phyloP scores from a whole-genome alignment of 2,113 vertebrate genomes.

The Podarcis raffonei region DNA sequence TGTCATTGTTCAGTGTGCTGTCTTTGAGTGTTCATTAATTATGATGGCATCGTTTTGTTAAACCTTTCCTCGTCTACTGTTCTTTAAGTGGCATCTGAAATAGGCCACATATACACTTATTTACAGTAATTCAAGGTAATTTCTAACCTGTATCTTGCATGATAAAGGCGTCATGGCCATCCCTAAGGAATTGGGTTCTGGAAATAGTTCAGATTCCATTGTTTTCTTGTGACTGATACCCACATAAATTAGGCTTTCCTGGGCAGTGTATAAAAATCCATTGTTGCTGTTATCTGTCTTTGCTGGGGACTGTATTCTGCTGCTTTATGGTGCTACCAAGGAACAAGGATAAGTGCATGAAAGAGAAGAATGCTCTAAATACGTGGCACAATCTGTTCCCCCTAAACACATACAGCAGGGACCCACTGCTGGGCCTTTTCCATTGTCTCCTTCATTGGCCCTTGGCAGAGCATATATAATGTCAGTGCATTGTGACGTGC shows the following conservation, averaged over 20 bases:
- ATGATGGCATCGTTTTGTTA: slow-evolving; percentile 59
- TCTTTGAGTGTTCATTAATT: slow-evolving; percentile 78
- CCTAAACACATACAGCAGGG: background rate
- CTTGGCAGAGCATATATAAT: background rate
- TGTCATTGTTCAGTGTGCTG: slow-evolving; percentile 59
- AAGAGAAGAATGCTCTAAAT: background rate
- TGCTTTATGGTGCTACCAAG: background rate
- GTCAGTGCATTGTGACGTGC: background rate
- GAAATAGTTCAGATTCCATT: background rate
- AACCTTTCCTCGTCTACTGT: slow-evolving; percentile 47
- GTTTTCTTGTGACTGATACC: background rate
- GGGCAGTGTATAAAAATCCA: background rate
- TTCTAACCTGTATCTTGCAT: slow-evolving; percentile 10
- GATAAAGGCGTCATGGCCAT: background rate
- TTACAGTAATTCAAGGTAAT: slow-evolving; percentile 48
- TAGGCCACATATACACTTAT: slow-evolving; percentile 6
- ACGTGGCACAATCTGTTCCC: background rate
- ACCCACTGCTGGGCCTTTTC: background rate
- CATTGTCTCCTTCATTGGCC: background rate
- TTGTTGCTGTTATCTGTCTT: background rate
- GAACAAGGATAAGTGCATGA: background rate
- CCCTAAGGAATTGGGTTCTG: slow-evolving; percentile 8
- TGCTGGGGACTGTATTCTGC: background rate
- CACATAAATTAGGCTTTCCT: background rate
- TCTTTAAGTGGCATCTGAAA: slow-evolving; percentile 41